phyloP scores from a whole-genome alignment of 1,140 invertebrate species.

The Popillia japonica region DNA sequence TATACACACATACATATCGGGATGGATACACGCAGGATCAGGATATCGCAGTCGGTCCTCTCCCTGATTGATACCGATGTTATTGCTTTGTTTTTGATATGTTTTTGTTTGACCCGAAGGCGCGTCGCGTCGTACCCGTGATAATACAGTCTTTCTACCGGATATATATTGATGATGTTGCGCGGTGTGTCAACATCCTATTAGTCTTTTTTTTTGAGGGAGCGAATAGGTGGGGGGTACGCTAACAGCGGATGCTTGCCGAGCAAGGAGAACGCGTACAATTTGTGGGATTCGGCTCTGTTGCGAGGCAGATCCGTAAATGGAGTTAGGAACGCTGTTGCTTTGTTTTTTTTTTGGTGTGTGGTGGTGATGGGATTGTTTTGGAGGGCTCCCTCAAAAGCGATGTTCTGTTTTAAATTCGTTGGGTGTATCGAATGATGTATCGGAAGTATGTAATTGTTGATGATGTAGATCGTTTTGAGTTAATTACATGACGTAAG shows the following conservation, averaged over 20 bases:
- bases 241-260: neutral
- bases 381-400: neutral
- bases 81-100: constrained; percentile 33
- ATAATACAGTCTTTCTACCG: neutral
- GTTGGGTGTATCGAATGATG: too few relatives aligned
- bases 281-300: neutral
- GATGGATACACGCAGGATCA: neutral
- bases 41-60: neutral
- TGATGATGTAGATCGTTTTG: too few relatives aligned
- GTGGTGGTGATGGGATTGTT: neutral
- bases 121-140: neutral
- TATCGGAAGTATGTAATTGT: too few relatives aligned
- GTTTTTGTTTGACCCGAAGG: constrained; percentile 30
- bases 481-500: too few relatives aligned
- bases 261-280: neutral
- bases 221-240: neutral
- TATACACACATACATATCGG: neutral
- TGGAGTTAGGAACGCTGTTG: neutral
- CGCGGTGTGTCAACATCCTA: constrained; percentile 33
- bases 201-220: constrained; percentile 16
- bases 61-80: constrained; percentile 25
- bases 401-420: neutral
- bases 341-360: neutral
- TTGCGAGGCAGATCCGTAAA: neutral
- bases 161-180: constrained; percentile 34